A percentile compares a stretch with the other conserved stretches of the same genome.
Evolutionary conservation across 2,888 invertebrate genomes (phyloP).

Genomic region (Ophion ellenae): DNA sequence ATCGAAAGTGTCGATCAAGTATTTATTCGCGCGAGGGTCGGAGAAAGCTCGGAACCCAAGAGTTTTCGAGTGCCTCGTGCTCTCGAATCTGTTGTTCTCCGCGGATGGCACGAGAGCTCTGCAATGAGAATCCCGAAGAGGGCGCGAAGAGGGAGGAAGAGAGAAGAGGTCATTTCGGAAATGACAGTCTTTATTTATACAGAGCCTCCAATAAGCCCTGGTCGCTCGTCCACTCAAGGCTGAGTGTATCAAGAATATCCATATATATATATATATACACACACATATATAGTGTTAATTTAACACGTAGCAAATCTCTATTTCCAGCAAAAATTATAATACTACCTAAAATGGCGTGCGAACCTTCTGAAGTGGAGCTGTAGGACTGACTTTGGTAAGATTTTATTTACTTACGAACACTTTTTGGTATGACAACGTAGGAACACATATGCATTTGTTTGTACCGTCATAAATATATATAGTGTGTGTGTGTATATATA

Average conservation of each 20-base stretch:
- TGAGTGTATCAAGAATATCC: not conserved
- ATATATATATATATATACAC: not conserved
- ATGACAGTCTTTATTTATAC: slow-evolving; percentile 57
- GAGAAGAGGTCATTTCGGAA: slow-evolving; percentile 34
- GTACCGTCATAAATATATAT: too few species aligned
- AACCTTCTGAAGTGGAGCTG: too few species aligned
- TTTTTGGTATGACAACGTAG: too few species aligned
- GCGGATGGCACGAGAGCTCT: not conserved
- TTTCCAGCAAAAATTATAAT: not conserved
- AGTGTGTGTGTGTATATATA: not conserved
- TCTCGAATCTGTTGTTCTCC: slow-evolving; percentile 26
- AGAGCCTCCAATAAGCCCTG: slow-evolving; percentile 53
- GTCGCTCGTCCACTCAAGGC: slow-evolving; percentile 33
- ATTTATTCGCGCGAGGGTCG: slow-evolving; percentile 10
- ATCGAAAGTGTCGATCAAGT: not conserved
- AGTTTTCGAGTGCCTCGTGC: slow-evolving; percentile 37
- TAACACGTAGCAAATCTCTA: not conserved
- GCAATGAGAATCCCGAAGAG: slow-evolving; percentile 10
- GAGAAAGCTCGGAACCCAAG: slow-evolving; percentile 7
- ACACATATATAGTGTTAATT: not conserved
- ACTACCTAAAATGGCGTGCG: too few species aligned
- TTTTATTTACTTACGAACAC: too few species aligned
- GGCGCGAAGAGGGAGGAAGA: not conserved
- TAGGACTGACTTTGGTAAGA: too few species aligned
- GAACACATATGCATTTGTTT: too few species aligned